Evolutionary conservation across 1,140 invertebrate genomes (phyloP).

Genomic region (Drosophila ficusphila): DNA sequence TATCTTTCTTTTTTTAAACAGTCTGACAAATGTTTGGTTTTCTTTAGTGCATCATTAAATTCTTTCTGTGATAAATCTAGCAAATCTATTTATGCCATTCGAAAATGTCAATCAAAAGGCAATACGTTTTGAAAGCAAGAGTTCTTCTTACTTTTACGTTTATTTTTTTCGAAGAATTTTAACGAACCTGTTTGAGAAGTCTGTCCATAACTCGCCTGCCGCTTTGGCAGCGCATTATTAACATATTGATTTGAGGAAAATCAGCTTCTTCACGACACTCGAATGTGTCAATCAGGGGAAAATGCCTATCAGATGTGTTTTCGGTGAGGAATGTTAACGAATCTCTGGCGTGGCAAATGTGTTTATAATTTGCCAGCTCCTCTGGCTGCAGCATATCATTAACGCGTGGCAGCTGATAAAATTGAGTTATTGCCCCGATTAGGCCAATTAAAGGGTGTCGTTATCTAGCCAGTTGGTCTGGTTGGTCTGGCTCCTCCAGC

Average conservation of each 20-base stretch:
- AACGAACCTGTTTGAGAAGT: constrained; percentile 11
- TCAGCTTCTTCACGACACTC: neutral
- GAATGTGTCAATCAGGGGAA: constrained; percentile 14
- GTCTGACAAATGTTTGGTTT: neutral
- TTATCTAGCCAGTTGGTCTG: constrained; percentile 17
- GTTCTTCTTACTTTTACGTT: neutral
- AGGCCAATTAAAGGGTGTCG: constrained; percentile 75
- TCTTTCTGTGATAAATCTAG: neutral
- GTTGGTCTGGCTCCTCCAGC: constrained; percentile 10
- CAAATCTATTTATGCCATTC: neutral
- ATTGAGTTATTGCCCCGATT: constrained; percentile 78
- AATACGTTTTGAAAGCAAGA: neutral
- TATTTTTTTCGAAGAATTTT: neutral
- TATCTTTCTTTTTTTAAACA: no score
- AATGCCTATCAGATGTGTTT: constrained; percentile 4
- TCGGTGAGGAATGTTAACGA: neutral
- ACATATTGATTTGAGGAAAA: neutral
- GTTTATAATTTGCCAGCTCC: constrained; percentile 12
- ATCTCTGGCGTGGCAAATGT: constrained; percentile 3
- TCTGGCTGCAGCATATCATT: constrained; percentile 41
- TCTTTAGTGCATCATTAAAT: constrained; percentile 12
- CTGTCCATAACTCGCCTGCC: neutral
- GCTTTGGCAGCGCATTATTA: neutral
- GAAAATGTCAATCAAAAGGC: constrained; percentile 11
- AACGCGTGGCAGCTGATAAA: constrained; percentile 62